phyloP scores from a whole-genome alignment of 2,888 invertebrate species.

The Schizotus pectinicornis region DNA sequence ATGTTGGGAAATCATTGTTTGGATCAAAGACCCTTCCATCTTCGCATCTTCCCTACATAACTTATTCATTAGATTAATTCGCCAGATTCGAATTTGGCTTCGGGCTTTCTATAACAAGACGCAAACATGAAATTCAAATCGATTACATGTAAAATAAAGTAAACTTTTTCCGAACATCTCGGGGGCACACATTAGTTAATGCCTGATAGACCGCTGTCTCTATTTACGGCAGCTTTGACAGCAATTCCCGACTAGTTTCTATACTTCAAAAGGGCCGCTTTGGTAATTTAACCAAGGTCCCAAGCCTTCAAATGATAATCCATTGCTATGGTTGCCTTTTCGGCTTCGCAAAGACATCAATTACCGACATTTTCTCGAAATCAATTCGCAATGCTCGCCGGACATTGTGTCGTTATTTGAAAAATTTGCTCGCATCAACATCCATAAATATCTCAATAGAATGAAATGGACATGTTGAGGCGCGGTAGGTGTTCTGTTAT shows the following conservation, averaged over 20 bases:
- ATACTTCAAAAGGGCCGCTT: too few species aligned
- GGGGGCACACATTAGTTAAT: neutral
- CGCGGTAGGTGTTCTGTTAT: too few species aligned
- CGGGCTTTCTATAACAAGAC: slow-evolving; percentile 26
- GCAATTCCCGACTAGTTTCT: too few species aligned
- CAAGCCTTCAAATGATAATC: too few species aligned
- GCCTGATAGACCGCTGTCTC: too few species aligned
- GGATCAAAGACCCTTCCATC: slow-evolving; percentile 20
- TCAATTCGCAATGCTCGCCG: slow-evolving; percentile 2
- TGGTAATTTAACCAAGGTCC: too few species aligned
- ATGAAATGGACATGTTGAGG: too few species aligned
- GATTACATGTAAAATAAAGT: slow-evolving; percentile 27
- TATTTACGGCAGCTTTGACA: too few species aligned
- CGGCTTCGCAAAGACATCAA: too few species aligned
- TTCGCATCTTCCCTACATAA: slow-evolving; percentile 14
- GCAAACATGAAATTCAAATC: slow-evolving; percentile 29
- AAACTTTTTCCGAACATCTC: slow-evolving; percentile 7
- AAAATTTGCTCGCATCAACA: neutral
- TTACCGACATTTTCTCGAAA: neutral
- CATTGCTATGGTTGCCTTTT: too few species aligned
- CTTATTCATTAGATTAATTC: slow-evolving; percentile 29
- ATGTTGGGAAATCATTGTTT: slow-evolving; percentile 23
- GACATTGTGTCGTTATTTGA: neutral
- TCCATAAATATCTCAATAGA: too few species aligned
- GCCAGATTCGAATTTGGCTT: slow-evolving; percentile 24